Conservation (phyloP, 2,888 invertebrate species). For the Lagria hirta region DNA sequence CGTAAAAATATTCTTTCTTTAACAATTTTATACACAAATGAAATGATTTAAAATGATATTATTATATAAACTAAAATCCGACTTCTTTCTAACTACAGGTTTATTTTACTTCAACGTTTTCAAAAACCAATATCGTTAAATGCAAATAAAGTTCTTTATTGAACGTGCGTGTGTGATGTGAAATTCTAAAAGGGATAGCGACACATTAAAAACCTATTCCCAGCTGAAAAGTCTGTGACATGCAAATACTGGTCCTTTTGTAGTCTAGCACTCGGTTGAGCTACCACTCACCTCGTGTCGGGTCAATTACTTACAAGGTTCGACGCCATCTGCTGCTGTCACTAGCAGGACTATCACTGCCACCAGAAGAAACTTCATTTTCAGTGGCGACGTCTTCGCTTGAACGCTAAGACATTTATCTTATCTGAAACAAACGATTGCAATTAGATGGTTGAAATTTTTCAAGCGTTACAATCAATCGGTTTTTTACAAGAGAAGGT, state of each 20-base stretch:
- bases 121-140: conserved; percentile 43
- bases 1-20: no score
- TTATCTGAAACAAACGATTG: conserved; percentile 35
- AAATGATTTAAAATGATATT: no score
- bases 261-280: conserved; percentile 28
- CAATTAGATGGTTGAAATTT: no score
- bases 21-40: no score
- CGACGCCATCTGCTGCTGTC: conserved; percentile 41
- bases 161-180: conserved; percentile 29
- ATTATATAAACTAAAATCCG: conserved; percentile 24
- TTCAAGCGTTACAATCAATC: no score
- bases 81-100: no score
- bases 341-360: conserved; percentile 34
- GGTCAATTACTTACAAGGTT: conserved; percentile 47
- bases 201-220: conserved; percentile 22
- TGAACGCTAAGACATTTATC: conserved; percentile 23
- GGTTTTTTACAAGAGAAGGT: no score
- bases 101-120: no score
- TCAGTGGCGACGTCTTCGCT: conserved; percentile 17
- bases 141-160: conserved; percentile 42
- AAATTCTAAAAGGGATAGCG: conserved; percentile 28
- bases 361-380: conserved; percentile 36
- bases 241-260: conserved; percentile 42
- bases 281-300: conserved; percentile 28
- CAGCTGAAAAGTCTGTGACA: conserved; percentile 35